A percentile compares a stretch with the other conserved stretches of the same genome.
These are phyloP conservation scores for Mola mola DNA, from an alignment of 2,113 vertebrate genomes.

Conservation along the genomic window DNA sequence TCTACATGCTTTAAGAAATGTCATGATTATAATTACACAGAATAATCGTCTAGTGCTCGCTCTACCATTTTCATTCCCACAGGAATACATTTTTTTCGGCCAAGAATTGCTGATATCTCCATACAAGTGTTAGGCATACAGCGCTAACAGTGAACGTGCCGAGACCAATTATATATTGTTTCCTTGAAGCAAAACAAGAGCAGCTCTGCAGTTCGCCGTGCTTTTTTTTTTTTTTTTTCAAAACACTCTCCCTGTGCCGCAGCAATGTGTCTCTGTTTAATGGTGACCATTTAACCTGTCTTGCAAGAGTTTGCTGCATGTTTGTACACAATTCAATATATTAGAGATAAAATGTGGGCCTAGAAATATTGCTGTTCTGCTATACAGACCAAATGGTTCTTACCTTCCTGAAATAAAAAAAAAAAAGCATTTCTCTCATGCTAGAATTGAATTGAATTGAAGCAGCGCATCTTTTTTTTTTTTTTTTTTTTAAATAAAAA, in stretches of 20 bases:
- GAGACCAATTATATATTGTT: conserved; percentile 67
- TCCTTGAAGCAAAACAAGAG: conserved; percentile 56
- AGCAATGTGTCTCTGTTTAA: conserved; percentile 60
- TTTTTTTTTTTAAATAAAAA: neutral
- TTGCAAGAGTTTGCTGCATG: conserved; percentile 57
- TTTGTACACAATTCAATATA: conserved; percentile 74
- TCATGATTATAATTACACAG: conserved; percentile 39
- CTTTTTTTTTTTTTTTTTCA: conserved; percentile 35
- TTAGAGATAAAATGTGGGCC: conserved; percentile 62
- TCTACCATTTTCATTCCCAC: no score
- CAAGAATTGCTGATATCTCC: conserved; percentile 50
- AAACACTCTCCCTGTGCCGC: conserved; percentile 47
- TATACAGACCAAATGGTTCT: conserved; percentile 22
- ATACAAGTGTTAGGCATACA: conserved; percentile 54
- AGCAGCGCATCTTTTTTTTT: no score
- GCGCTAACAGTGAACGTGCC: conserved; percentile 56
- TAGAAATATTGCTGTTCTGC: conserved; percentile 46
- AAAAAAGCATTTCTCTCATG: neutral
- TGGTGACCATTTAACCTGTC: conserved; percentile 77
- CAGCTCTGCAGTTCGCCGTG: conserved; percentile 44
- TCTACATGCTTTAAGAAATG: conserved; percentile 35
- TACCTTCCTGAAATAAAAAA: neutral
- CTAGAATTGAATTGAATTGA: neutral
- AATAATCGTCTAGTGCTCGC: no score
- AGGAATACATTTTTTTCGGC: conserved; percentile 59